Evolutionary conservation across 2,888 invertebrate species (phyloP).

Genomic region (Stegana nigrithorax): DNA sequence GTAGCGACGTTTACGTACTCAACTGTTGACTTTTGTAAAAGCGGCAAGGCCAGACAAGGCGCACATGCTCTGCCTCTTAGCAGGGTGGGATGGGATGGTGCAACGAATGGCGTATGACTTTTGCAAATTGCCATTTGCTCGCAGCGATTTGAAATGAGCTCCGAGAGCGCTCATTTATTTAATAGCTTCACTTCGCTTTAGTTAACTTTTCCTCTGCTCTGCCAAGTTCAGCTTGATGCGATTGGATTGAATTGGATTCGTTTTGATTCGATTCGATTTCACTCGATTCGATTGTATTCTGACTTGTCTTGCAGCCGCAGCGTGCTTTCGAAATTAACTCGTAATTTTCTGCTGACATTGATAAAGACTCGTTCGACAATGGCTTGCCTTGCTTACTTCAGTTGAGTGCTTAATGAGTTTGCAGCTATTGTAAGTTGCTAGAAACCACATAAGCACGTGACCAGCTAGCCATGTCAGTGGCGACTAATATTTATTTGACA

Average conservation of each 20-base stretch:
- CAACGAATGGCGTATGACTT: slow-evolving; percentile 24
- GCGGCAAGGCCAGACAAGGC: slow-evolving; percentile 27
- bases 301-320: background rate
- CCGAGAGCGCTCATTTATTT: slow-evolving; percentile 59
- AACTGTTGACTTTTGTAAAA: slow-evolving; percentile 62
- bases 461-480: no score
- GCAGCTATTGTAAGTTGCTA: background rate
- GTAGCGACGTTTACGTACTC: slow-evolving; percentile 55
- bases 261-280: background rate
- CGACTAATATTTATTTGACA: no score
- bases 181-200: slow-evolving; percentile 63
- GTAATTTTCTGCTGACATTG: slow-evolving; percentile 15
- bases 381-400: background rate
- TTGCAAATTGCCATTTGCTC: slow-evolving; percentile 27
- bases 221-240: no score
- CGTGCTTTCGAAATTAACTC: slow-evolving; percentile 14
- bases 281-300: no score
- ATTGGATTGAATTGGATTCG: slow-evolving; percentile 35
- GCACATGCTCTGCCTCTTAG: background rate
- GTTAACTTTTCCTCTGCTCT: no score
- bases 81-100: background rate
- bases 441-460: no score
- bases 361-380: background rate
- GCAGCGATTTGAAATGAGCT: slow-evolving; percentile 4
- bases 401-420: slow-evolving; percentile 15